Base-by-base conservation (phyloP, 2,113 vertebrate genomes). In the Plecotus auritus region DNA sequence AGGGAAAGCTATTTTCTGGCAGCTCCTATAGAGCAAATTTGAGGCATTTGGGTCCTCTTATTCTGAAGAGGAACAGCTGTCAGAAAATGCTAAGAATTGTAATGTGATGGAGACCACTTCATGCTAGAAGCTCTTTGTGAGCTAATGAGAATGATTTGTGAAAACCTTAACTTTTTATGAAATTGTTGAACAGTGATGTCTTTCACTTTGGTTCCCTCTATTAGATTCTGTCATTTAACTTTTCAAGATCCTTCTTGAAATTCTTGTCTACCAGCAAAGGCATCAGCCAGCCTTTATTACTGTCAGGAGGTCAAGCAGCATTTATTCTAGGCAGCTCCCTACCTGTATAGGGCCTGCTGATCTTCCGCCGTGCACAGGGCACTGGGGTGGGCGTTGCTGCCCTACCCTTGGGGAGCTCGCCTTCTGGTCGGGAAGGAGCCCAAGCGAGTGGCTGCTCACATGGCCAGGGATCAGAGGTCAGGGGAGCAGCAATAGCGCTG, bases 21-120 rank as follows among this genome's bases (percentile, higher is more conserved):
- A 70, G 73, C 88, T 85, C 23, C 5, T 4, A 0, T 49, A 76
- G 61, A 94, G 70, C 40, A 54, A 45, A 42, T 78, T 59, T 30
- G 87, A 95, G 87, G 61, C 87, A 26, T 82, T 88, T 54, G 23
- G 40, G 10, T n/a, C 47, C 14, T 85, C 30, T 94, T 78, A 70
- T 47, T 54, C 17, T 83, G 82, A 94, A 90, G 72, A 59, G 78
- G 77, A 78, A 91, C 83, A 83, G 94, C 77, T 73, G 74, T 93
- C 85, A 64, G 67, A n/a, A 87, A 84, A 42, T 56, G 80, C 83
- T 94, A 91, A 93, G 96, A 93, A 89, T 93, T 96, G 84, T 56
- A 70, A 26, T 4, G 5, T 69, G 64, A 20, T 35, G 1, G 51
- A 23, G 76, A 56, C 49, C 26, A 35, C 91, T 49, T 56, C 35